Base-by-base conservation (phyloP, 2,113 vertebrate genomes). In the Lophura nycthemera region DNA sequence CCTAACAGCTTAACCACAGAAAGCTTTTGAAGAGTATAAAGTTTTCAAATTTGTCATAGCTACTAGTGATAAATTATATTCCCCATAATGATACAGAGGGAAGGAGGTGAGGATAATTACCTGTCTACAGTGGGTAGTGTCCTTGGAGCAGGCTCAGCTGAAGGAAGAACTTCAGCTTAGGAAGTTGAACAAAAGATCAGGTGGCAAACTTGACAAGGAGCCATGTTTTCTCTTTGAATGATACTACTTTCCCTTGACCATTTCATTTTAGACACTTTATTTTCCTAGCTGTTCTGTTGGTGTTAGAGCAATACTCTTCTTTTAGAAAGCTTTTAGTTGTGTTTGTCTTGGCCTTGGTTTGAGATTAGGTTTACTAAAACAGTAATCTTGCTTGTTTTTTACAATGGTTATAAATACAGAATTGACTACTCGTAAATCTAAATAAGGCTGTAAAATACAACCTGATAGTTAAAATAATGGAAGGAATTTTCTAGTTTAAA, bases 391-490 rank as follows among this genome's bases (percentile, higher is more conserved):
- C 76, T 95, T 42, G 13, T 27, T 76, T 96, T 96, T 97, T 96
- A 95, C 4, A 24, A 43, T 89, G 67, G 71, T 54, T 91, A 66
- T 92, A 95, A 96, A 95, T 86, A 90, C 38, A 78, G 84, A 94
- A 93, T 90, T 92, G 72, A 87, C 87, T 94, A 89, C 79, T 88
- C 73, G 93, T 95, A 95, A 96, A 96, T 95, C 85, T 95, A 94
- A 95, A 93, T 88, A 95, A 91, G 74, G 61, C 71, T 77, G 43
- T 96, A 90, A 97, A 95, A 91, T 73, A 42, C 73, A 97, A 84
- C 70, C 83, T 91, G 93, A 92, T 40, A 83, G 63, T 95, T 90
- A 88, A 93, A 92, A 89, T 52, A 85, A 81, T 34, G 56, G 65
- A 83, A 93, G 9, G 64, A 73, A 66, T 64, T 67, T 93, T 95